These are phyloP conservation scores for Syritta pipiens DNA, from an alignment of 2,888 invertebrate species.

Conservation along the genomic window DNA sequence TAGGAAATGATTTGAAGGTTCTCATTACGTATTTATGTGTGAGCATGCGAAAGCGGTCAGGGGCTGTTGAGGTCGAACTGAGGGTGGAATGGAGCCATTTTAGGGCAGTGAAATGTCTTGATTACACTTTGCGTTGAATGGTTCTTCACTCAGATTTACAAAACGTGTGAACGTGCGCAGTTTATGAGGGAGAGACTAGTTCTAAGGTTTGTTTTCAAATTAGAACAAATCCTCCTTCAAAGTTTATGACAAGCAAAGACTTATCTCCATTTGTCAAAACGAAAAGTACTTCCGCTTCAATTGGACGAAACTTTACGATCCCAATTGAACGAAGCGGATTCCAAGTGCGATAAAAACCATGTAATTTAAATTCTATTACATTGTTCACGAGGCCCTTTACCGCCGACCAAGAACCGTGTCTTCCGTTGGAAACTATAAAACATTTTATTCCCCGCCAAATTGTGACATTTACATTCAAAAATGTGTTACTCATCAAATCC, in stretches of 20 bases:
- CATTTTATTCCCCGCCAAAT: constrained; percentile 50
- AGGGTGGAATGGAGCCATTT: too few species aligned
- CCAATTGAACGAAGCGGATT: neutral
- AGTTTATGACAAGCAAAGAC: constrained; percentile 16
- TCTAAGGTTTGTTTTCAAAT: too few species aligned
- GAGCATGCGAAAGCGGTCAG: neutral
- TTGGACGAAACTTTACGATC: constrained; percentile 20
- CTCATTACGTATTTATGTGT: constrained; percentile 37
- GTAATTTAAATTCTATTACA: constrained; percentile 54
- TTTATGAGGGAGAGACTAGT: too few species aligned
- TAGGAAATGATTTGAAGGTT: constrained; percentile 53
- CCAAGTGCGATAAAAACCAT: constrained; percentile 7
- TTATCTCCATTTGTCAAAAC: constrained; percentile 1
- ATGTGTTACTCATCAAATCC: constrained; percentile 41
- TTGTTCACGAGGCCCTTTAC: constrained; percentile 29
- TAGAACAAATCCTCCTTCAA: neutral
- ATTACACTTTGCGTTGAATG: too few species aligned
- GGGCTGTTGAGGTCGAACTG: too few species aligned
- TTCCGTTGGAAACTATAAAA: constrained; percentile 13
- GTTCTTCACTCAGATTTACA: too few species aligned
- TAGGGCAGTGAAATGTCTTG: too few species aligned
- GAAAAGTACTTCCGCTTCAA: neutral
- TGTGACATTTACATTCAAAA: constrained; percentile 56
- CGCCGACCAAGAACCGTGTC: neutral
- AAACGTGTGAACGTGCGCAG: too few species aligned